Conservation (phyloP, 2,113 vertebrate species). For the Gavia stellata region DNA sequence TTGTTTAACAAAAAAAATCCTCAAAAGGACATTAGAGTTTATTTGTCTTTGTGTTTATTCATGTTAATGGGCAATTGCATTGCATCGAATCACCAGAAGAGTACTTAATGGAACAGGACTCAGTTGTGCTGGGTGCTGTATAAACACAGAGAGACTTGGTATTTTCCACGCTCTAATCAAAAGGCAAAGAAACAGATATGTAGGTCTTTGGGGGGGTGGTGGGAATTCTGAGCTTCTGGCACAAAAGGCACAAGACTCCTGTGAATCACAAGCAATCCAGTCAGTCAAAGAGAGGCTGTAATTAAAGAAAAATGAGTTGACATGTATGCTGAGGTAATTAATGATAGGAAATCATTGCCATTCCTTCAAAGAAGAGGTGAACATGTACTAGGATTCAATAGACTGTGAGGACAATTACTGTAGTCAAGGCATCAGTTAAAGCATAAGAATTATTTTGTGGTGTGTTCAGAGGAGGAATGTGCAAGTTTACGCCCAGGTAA, state of each 20-base stretch:
- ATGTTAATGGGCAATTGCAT: background rate
- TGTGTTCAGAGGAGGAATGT: background rate
- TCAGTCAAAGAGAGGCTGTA: background rate
- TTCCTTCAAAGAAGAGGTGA: background rate
- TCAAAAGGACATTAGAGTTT: background rate
- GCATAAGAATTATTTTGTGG: background rate
- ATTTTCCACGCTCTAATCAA: background rate
- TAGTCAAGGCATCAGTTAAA: background rate
- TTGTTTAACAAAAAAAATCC: background rate
- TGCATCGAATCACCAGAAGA: background rate
- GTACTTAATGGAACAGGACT: background rate
- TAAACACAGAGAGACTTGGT: background rate
- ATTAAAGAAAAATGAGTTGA: background rate
- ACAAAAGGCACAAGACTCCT: background rate
- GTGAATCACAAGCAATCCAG: background rate
- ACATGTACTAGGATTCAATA: background rate
- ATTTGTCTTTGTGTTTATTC: background rate
- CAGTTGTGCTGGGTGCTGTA: background rate
- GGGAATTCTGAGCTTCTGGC: background rate
- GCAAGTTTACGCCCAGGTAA: background rate
- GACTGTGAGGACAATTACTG: background rate
- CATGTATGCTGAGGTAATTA: background rate
- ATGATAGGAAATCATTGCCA: background rate
- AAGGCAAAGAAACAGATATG: background rate
- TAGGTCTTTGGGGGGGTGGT: accelerated